Conservation (phyloP, 2,888 invertebrate genomes). For the Lasioglossum lativentre region DNA sequence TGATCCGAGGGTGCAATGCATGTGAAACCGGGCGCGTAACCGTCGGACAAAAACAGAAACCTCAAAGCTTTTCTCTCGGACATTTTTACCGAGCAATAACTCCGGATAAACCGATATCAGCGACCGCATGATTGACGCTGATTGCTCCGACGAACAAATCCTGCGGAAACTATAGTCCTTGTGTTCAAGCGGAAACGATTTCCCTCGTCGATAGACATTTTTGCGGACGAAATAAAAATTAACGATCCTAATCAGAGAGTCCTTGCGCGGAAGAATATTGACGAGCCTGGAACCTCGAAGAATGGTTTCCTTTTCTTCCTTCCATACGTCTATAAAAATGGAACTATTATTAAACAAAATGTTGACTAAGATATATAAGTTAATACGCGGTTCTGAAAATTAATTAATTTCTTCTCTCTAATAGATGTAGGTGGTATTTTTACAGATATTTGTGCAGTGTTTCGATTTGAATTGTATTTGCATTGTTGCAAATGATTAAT, state of each 20-base stretch:
- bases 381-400: too few species aligned
- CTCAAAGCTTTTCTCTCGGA: background rate
- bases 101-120: constrained; percentile 5
- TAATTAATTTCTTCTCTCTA: background rate
- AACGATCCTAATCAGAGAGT: background rate
- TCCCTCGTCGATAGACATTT: background rate
- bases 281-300: background rate
- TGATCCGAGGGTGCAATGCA: background rate
- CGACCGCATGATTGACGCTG: background rate
- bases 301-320: background rate
- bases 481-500: too few species aligned
- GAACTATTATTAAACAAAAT: too few species aligned
- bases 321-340: background rate
- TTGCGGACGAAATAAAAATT: background rate
- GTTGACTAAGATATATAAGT: too few species aligned
- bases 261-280: background rate
- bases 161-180: background rate
- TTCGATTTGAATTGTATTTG: too few species aligned
- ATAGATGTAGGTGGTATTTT: background rate
- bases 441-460: background rate
- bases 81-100: constrained; percentile 8
- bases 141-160: background rate
- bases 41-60: background rate
- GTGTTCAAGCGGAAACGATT: background rate
- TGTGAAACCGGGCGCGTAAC: background rate